A percentile compares a stretch with the other conserved stretches of the same genome.
phyloP scores from a whole-genome alignment of 2,113 vertebrate species.

The Elaphurus davidianus region DNA sequence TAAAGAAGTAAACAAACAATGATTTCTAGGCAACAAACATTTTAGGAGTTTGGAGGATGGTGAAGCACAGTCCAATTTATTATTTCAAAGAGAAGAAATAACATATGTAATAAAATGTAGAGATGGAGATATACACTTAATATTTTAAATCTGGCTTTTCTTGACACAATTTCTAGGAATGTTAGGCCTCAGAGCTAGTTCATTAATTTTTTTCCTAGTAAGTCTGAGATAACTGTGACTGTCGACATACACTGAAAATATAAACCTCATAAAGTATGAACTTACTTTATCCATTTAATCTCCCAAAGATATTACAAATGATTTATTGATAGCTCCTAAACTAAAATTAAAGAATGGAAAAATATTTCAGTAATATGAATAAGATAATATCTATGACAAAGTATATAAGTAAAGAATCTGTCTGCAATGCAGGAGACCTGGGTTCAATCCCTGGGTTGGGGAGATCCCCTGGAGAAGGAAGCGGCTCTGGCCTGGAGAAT shows the following conservation, averaged over 20 bases:
- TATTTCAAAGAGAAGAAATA: neutral
- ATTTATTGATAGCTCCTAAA: slow-evolving; percentile 37
- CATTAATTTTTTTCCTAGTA: slow-evolving; percentile 6
- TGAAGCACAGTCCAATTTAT: neutral
- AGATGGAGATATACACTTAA: neutral
- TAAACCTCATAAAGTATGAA: neutral
- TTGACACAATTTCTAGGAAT: neutral
- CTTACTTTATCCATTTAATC: slow-evolving; percentile 1
- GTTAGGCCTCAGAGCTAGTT: neutral
- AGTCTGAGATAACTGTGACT: neutral
- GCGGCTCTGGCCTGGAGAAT: neutral
- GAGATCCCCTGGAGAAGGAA: neutral
- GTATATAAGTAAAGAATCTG: neutral
- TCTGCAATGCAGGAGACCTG: neutral
- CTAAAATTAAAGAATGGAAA: neutral
- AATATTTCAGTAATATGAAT: neutral
- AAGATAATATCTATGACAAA: neutral
- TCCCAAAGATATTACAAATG: neutral
- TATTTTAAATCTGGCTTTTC: slow-evolving; percentile 11
- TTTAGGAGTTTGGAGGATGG: neutral
- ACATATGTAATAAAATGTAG: neutral
- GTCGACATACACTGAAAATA: neutral
- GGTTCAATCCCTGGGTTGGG: neutral
- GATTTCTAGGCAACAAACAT: neutral
- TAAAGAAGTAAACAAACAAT: neutral